phyloP scores from a whole-genome alignment of 2,888 invertebrate genomes.

The Clepsis dumicolana region DNA sequence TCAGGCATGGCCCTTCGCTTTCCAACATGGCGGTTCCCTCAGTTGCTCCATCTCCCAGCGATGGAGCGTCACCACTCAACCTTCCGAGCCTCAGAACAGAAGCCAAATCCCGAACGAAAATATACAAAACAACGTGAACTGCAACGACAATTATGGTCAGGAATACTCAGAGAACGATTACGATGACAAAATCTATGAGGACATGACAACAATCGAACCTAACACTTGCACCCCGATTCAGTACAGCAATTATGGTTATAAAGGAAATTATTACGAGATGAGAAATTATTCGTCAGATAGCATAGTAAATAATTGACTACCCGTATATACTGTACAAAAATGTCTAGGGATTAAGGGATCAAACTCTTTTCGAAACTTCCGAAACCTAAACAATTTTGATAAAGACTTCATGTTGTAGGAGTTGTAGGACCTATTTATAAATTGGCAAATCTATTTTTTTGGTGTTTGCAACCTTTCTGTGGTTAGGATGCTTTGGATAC shows the following conservation, averaged over 20 bases:
- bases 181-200: constrained; percentile 56
- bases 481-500: not conserved
- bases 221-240: constrained; percentile 61
- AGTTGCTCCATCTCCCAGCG: constrained; percentile 79
- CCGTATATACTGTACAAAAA: too few relatives aligned
- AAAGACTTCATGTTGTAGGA: not conserved
- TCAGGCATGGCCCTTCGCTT: constrained; percentile 94
- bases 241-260: constrained; percentile 76
- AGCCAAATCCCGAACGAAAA: constrained; percentile 51
- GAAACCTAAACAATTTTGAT: not conserved
- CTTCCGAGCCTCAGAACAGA: constrained; percentile 51
- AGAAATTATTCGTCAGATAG: constrained; percentile 71
- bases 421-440: not conserved
- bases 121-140: constrained; percentile 46
- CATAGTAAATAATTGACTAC: constrained; percentile 63
- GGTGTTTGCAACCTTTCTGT: constrained; percentile 2
- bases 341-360: not conserved
- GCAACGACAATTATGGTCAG: constrained; percentile 61
- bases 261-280: constrained; percentile 76
- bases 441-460: constrained; percentile 1
- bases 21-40: constrained; percentile 87
- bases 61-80: constrained; percentile 70
- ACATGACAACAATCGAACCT: constrained; percentile 55
- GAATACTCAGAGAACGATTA: constrained; percentile 77
- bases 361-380: not conserved